phyloP scores from a whole-genome alignment of 2,113 vertebrate species.

The Maccullochella peelii region DNA sequence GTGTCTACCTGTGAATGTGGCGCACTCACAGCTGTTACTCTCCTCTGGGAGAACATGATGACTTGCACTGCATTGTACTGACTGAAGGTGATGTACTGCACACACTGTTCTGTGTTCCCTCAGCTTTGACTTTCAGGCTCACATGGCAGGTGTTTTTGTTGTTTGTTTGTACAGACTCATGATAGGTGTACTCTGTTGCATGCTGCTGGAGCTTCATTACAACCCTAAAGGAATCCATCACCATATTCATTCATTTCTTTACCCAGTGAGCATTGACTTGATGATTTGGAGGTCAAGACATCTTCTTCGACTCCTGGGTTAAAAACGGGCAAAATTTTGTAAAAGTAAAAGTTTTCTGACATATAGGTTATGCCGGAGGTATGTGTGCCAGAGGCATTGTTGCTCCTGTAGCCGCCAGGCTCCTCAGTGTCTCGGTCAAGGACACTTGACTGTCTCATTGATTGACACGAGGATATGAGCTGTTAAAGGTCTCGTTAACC shows the following conservation, averaged over 20 bases:
- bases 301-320: not conserved
- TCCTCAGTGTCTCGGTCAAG: not conserved
- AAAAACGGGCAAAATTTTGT: too few species aligned
- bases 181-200: not conserved
- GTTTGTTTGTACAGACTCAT: not conserved
- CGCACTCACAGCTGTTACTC: not conserved
- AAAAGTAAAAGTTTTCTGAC: not conserved
- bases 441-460: not conserved
- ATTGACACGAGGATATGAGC: slow-evolving; percentile 36
- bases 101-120: slow-evolving; percentile 6
- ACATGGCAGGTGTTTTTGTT: not conserved
- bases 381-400: not conserved
- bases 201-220: not conserved
- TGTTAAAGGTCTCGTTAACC: slow-evolving; percentile 32
- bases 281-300: not conserved
- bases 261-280: not conserved
- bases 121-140: slow-evolving; percentile 51
- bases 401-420: not conserved
- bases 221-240: not conserved
- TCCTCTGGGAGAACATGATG: slow-evolving; percentile 50
- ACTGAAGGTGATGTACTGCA: slow-evolving; percentile 60
- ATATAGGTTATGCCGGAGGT: too few species aligned
- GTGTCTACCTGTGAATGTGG: slow-evolving; percentile 15
- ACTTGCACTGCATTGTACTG: slow-evolving; percentile 61
- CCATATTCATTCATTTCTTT: not conserved